Conservation (phyloP, 2,113 vertebrate genomes). For the Sceloporus tristichus region DNA sequence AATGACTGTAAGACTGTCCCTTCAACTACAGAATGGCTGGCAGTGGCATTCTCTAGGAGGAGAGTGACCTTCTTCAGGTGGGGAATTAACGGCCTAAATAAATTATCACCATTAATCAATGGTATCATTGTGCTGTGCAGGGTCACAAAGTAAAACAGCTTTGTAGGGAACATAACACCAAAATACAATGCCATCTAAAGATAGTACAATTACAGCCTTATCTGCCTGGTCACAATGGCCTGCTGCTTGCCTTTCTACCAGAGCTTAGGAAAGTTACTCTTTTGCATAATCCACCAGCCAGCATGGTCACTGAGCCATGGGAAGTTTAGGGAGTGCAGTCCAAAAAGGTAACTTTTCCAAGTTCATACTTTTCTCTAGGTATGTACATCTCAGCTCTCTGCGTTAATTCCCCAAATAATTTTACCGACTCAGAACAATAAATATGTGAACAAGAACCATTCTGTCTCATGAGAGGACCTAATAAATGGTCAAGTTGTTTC, state of each 20-base stretch:
- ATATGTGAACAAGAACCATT: neutral
- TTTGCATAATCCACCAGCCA: no score
- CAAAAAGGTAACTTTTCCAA: no score
- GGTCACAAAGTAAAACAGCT: neutral
- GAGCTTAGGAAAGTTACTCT: no score
- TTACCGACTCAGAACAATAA: neutral
- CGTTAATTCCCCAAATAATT: neutral
- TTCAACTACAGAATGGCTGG: neutral
- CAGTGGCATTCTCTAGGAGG: neutral
- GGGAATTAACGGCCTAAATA: constrained; percentile 1
- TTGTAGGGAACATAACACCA: neutral
- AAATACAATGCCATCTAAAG: neutral
- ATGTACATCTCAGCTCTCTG: neutral
- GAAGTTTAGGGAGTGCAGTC: no score
- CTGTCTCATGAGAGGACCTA: neutral
- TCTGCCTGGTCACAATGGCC: neutral
- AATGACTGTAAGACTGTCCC: neutral
- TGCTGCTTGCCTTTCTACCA: neutral
- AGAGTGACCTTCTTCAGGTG: neutral
- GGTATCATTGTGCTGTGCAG: neutral
- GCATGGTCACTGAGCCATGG: no score
- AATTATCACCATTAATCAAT: neutral
- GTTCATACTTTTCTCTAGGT: neutral
- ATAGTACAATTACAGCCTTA: neutral
- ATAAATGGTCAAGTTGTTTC: neutral